These are phyloP conservation scores for Melanostoma scalare DNA, from an alignment of 2,888 invertebrate species.

Conservation along the genomic window DNA sequence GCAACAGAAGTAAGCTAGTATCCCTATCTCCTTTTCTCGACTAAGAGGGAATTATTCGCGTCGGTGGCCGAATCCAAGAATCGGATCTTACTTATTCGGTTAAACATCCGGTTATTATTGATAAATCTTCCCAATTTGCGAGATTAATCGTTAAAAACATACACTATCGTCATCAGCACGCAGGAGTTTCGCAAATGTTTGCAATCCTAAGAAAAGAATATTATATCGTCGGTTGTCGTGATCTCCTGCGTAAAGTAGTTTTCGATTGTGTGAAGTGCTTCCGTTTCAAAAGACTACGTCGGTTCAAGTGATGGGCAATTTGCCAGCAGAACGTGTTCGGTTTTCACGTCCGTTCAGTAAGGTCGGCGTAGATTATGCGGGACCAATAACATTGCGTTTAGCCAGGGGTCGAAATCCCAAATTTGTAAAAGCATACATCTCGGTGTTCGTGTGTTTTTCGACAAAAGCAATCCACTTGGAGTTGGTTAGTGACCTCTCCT, in stretches of 20 bases:
- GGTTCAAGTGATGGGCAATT: background rate
- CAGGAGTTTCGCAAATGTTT: background rate
- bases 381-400: background rate
- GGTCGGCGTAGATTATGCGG: constrained; percentile 8
- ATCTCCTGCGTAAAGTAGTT: constrained; percentile 3
- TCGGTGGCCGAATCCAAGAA: background rate
- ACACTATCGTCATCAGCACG: too few species aligned
- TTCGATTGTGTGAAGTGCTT: background rate
- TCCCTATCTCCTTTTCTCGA: too few species aligned
- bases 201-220: background rate
- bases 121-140: background rate
- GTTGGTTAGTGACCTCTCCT: constrained; percentile 13
- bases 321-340: constrained; percentile 10
- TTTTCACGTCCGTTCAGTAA: constrained; percentile 19
- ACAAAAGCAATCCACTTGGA: constrained; percentile 32
- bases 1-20: too few species aligned
- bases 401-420: background rate
- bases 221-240: background rate
- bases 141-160: background rate
- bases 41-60: background rate
- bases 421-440: constrained; percentile 9
- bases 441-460: constrained; percentile 5
- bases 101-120: constrained; percentile 3
- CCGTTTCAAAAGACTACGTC: background rate
- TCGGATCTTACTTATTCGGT: background rate